Percentiles rank a stretch among this genome's conserved stretches.
Evolutionary conservation across 2,797 vertebrate species (phyloP).

Genomic region (Sternotherus odoratus): DNA sequence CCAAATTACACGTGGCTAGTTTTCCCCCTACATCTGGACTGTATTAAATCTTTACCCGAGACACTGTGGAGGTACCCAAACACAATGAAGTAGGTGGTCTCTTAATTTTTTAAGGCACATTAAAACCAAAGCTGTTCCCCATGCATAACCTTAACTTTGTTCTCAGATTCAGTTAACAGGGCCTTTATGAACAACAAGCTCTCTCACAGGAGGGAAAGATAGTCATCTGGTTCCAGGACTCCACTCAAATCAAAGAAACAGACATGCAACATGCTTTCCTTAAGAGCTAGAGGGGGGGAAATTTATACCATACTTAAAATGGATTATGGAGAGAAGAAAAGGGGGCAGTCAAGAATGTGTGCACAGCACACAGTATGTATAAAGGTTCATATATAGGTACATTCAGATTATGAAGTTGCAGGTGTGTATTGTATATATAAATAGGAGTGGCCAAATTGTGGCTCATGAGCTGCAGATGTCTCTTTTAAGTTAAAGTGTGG

Average conservation of each 20-base stretch:
- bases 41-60: not conserved
- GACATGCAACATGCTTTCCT: not conserved
- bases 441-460: too few relatives aligned
- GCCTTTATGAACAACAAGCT: not conserved
- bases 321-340: not conserved
- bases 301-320: not conserved
- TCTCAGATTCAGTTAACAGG: not conserved
- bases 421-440: not conserved
- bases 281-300: not conserved
- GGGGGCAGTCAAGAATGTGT: not conserved
- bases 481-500: too few relatives aligned
- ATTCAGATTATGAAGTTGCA: not conserved
- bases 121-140: not conserved
- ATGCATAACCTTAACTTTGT: not conserved
- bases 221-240: not conserved
- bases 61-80: not conserved
- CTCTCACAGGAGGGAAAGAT: not conserved
- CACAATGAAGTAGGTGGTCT: too few relatives aligned
- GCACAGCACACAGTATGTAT: not conserved
- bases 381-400: not conserved
- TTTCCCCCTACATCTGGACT: not conserved
- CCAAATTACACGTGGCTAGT: not conserved
- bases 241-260: not conserved
- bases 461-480: not conserved
- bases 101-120: not conserved